phyloP scores from a whole-genome alignment of 2,113 vertebrate genomes.

The Steatornis caripensis region DNA sequence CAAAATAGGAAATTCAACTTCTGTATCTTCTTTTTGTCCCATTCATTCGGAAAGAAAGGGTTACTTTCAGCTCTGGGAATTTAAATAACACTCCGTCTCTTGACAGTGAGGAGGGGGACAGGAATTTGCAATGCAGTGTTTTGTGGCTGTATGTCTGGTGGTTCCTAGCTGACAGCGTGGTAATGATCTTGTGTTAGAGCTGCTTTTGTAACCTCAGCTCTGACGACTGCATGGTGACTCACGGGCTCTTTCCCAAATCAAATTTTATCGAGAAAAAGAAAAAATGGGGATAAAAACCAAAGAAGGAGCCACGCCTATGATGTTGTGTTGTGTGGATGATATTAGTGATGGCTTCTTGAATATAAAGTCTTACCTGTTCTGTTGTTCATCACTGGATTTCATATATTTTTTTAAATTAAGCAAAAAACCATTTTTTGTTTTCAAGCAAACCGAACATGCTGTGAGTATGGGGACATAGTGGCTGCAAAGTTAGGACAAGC shows the following conservation, averaged over 20 bases:
- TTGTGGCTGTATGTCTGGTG: background rate
- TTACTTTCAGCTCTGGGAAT: background rate
- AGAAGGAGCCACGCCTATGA: background rate
- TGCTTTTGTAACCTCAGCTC: background rate
- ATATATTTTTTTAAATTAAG: background rate
- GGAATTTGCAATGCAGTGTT: background rate
- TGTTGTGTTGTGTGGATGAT: background rate
- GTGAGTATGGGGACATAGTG: background rate
- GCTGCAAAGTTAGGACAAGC: constrained; percentile 35
- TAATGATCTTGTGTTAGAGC: background rate
- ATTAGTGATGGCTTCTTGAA: background rate
- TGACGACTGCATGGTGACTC: background rate
- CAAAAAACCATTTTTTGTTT: background rate
- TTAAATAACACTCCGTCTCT: background rate
- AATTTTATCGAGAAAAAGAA: background rate
- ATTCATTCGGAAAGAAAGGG: background rate
- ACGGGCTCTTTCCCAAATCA: background rate
- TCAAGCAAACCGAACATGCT: background rate
- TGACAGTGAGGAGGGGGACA: background rate
- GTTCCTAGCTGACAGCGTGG: background rate
- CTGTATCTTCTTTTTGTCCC: background rate
- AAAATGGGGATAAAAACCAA: background rate
- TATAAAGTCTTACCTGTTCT: background rate
- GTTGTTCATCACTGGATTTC: background rate
- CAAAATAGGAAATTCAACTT: background rate